Conservation (phyloP, 2,797 vertebrate species). For the Rhinatrema bivittatum region DNA sequence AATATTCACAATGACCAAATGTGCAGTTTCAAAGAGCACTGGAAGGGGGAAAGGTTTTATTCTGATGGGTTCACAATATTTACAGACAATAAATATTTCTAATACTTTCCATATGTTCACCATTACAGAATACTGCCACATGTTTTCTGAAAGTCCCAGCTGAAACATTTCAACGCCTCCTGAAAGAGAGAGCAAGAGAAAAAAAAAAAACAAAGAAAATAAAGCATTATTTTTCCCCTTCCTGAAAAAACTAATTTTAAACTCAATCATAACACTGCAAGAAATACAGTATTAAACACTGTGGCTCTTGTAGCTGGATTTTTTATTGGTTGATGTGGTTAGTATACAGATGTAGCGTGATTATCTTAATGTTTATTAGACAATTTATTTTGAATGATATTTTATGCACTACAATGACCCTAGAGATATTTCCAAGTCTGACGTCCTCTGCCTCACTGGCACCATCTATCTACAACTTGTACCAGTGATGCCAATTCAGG, state of each 20-base stretch:
- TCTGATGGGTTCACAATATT: constrained; percentile 82
- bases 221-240: constrained; percentile 15
- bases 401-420: too few relatives aligned
- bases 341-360: too few relatives aligned
- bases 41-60: constrained; percentile 46
- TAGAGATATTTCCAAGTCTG: too few relatives aligned
- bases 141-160: constrained; percentile 63
- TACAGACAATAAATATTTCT: constrained; percentile 96
- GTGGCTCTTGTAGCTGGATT: too few relatives aligned
- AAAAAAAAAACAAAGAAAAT: constrained; percentile 8
- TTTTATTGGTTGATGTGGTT: too few relatives aligned
- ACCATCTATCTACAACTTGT: too few relatives aligned
- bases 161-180: constrained; percentile 57
- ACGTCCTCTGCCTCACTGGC: too few relatives aligned
- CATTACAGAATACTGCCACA: constrained; percentile 71
- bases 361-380: too few relatives aligned
- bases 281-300: too few relatives aligned
- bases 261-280: neutral
- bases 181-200: constrained; percentile 47
- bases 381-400: too few relatives aligned
- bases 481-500: too few relatives aligned
- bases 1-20: constrained; percentile 58
- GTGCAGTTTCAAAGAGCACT: constrained; percentile 56
- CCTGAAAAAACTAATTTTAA: neutral
- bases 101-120: constrained; percentile 79